These are phyloP conservation scores for Oceanodroma tethys DNA, from an alignment of 2,113 vertebrate species.

Conservation along the genomic window DNA sequence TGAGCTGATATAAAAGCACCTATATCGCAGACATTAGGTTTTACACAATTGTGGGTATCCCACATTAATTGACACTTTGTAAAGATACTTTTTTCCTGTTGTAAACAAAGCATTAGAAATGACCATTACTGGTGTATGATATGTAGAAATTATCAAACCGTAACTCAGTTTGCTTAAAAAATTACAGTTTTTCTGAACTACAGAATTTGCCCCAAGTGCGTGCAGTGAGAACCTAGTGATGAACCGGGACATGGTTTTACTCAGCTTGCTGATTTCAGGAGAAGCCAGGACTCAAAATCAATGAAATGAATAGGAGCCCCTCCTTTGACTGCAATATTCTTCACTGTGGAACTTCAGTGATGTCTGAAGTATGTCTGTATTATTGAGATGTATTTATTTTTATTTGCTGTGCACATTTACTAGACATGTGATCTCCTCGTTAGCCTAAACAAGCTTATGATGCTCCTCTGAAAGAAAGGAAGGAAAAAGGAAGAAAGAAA, in stretches of 20 bases:
- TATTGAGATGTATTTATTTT: not conserved
- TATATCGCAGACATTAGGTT: not conserved
- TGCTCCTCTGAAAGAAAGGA: not conserved
- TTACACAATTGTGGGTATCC: not conserved
- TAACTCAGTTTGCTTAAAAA: not conserved
- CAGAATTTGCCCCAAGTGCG: not conserved
- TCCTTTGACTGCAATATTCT: not conserved
- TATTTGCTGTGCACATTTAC: not conserved
- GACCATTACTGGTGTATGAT: not conserved
- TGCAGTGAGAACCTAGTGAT: not conserved
- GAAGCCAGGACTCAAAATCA: not conserved
- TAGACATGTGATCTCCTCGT: not conserved
- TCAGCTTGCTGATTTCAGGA: not conserved
- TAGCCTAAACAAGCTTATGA: not conserved
- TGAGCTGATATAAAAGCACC: not conserved
- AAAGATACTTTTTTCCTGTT: not conserved
- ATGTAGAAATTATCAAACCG: not conserved
- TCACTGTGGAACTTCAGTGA: not conserved
- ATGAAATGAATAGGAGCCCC: not conserved
- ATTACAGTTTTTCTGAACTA: not conserved
- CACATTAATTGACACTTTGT: not conserved
- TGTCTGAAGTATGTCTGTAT: not conserved
- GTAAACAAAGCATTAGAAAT: not conserved
- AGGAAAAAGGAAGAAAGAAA: not conserved
- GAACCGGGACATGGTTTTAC: not conserved